Evolutionary conservation across 2,113 vertebrate genomes (phyloP).

Genomic region (Anolis carolinensis): DNA sequence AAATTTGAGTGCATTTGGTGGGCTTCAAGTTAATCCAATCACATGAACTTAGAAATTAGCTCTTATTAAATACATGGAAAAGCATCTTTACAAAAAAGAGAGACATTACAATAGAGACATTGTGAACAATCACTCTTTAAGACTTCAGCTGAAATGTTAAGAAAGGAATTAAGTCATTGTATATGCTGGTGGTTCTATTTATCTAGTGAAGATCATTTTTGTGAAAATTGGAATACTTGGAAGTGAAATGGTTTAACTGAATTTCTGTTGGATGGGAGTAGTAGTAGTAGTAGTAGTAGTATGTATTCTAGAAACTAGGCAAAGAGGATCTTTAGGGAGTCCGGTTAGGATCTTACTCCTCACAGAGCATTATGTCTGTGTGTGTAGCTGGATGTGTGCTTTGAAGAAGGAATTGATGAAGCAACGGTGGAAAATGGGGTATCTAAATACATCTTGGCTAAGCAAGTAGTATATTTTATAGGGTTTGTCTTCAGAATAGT

Average conservation of each 20-base stretch:
- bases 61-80: background rate
- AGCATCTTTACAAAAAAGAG: background rate
- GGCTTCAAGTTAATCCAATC: background rate
- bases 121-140: background rate
- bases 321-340: background rate
- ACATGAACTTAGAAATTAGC: background rate
- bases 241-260: background rate
- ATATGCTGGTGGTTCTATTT: background rate
- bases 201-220: background rate
- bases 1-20: background rate
- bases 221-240: background rate
- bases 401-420: background rate
- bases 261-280: background rate
- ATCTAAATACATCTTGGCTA: background rate
- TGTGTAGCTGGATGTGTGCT: background rate
- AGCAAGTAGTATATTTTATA: background rate
- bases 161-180: constrained; percentile 21
- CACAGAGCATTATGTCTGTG: background rate
- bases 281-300: background rate
- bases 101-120: background rate
- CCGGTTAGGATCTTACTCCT: background rate
- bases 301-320: too few relatives aligned
- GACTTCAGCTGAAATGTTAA: constrained; percentile 21
- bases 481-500: background rate
- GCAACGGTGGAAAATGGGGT: background rate